Conservation (phyloP, 2,888 invertebrate species). For the Reticulitermes lucifugus region DNA sequence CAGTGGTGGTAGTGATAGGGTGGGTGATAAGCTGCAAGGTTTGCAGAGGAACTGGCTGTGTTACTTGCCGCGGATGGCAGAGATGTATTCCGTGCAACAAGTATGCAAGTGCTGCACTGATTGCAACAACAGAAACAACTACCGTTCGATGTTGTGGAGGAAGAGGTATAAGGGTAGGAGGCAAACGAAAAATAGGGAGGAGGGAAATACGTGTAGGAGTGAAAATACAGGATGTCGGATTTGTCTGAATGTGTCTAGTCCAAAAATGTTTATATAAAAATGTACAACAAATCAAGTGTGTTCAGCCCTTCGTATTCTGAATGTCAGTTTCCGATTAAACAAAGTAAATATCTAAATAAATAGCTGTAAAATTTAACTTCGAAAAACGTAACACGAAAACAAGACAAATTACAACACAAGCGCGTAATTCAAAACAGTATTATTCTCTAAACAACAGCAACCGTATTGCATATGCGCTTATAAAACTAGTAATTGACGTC, state of each 20-base stretch:
- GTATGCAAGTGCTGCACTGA: slow-evolving; percentile 49
- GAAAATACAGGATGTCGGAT: slow-evolving; percentile 53
- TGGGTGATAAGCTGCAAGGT: slow-evolving; percentile 27
- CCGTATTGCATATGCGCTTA: slow-evolving; percentile 1
- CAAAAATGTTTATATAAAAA: not conserved
- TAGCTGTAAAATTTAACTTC: too few relatives aligned
- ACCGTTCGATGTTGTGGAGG: slow-evolving; percentile 44
- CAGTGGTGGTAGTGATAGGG: slow-evolving; percentile 37
- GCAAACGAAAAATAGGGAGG: slow-evolving; percentile 49
- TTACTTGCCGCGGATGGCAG: slow-evolving; percentile 9
- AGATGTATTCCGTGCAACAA: slow-evolving; percentile 44
- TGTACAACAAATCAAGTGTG: not conserved
- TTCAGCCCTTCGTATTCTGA: not conserved
- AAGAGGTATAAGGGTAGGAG: slow-evolving; percentile 44
- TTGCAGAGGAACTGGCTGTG: slow-evolving; percentile 12
- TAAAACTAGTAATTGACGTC: slow-evolving; percentile 23
- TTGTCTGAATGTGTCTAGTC: not conserved
- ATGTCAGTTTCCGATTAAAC: too few relatives aligned
- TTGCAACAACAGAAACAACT: slow-evolving; percentile 48
- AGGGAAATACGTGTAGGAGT: slow-evolving; percentile 50
- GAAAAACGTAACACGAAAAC: too few relatives aligned
- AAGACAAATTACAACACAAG: too few relatives aligned
- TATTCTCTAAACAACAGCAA: not conserved
- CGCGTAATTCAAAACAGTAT: too few relatives aligned
- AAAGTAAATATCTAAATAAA: too few relatives aligned